Conservation (phyloP, 2,888 invertebrate species). For the Apeira syringaria region DNA sequence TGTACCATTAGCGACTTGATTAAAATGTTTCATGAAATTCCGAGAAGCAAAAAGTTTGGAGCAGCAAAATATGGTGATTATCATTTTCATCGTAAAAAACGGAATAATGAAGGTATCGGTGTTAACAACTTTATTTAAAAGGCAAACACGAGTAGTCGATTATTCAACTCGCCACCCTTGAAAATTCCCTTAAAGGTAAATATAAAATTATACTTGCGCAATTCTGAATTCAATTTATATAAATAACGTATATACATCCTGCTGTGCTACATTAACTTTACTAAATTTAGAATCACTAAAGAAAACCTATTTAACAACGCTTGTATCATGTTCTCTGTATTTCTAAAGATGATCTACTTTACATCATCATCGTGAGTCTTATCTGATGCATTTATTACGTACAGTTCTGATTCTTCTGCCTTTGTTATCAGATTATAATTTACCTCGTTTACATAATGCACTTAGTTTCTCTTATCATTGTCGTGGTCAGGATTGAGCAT, state of each 20-base stretch:
- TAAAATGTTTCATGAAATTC: slow-evolving; percentile 63
- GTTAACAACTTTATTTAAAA: slow-evolving; percentile 71
- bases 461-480: slow-evolving; percentile 50
- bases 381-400: slow-evolving; percentile 47
- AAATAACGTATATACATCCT: slow-evolving; percentile 1
- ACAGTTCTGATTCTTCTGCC: slow-evolving; percentile 51
- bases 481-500: slow-evolving; percentile 51
- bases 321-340: slow-evolving; percentile 60
- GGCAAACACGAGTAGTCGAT: slow-evolving; percentile 58
- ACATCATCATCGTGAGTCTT: slow-evolving; percentile 51
- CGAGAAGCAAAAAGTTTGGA: slow-evolving; percentile 46
- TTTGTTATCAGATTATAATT: slow-evolving; percentile 49
- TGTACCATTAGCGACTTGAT: slow-evolving; percentile 60
- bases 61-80: slow-evolving; percentile 67
- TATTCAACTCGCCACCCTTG: slow-evolving; percentile 63
- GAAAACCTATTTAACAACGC: slow-evolving; percentile 62
- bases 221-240: slow-evolving; percentile 14
- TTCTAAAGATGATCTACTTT: slow-evolving; percentile 54
- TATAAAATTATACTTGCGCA: slow-evolving; percentile 43
- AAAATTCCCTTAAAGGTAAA: slow-evolving; percentile 44
- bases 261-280: slow-evolving; percentile 20
- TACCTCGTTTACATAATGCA: slow-evolving; percentile 47
- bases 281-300: too few species aligned
- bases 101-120: slow-evolving; percentile 65
- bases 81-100: slow-evolving; percentile 62